Evolutionary conservation across 92 coral and sea anemone genomes (phyloP).

Genomic region (Phenganax stokvisi): DNA sequence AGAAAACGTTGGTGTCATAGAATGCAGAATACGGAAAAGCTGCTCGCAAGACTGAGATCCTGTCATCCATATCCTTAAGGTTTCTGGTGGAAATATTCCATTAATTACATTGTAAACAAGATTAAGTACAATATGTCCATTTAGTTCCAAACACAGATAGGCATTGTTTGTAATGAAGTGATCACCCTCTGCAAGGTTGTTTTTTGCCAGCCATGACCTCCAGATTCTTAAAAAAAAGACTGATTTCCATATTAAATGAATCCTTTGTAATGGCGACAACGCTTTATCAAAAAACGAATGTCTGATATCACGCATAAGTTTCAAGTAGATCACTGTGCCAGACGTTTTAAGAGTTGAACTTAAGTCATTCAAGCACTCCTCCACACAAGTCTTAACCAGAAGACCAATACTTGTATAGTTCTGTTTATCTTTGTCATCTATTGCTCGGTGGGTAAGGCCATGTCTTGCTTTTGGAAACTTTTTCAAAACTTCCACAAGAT

Average conservation of each 20-base stretch:
- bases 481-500: too few species aligned
- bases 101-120: neutral
- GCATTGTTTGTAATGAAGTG: conserved; percentile 5
- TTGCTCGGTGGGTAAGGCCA: too few species aligned
- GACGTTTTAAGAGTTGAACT: neutral
- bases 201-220: neutral
- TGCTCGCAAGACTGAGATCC: neutral
- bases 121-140: neutral
- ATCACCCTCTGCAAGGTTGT: neutral
- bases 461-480: too few species aligned
- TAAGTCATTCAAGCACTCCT: neutral
- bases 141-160: neutral
- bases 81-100: neutral
- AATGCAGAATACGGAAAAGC: neutral
- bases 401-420: too few species aligned
- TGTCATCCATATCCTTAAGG: neutral
- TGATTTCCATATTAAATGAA: neutral
- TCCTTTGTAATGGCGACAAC: neutral
- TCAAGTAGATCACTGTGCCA: neutral
- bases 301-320: neutral
- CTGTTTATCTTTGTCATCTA: too few species aligned
- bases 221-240: neutral
- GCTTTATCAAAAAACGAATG: neutral
- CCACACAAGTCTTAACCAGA: neutral
- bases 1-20: neutral